A percentile compares a stretch with the other conserved stretches of the same genome.
phyloP scores from a whole-genome alignment of 2,888 invertebrate species.

The Zygaena filipendulae region DNA sequence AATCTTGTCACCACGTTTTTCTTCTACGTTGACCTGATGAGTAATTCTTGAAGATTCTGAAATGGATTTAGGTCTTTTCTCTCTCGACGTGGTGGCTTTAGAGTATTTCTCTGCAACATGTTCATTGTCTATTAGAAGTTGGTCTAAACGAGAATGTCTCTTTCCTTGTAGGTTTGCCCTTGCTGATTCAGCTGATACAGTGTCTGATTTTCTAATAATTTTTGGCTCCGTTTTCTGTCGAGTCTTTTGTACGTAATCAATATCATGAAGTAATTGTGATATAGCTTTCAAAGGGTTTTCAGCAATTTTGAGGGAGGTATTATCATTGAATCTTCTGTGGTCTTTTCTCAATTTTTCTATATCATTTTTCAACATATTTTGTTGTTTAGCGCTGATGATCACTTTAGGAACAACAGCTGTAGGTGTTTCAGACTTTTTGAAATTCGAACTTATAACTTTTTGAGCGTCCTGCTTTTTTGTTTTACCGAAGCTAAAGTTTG shows the following conservation, averaged over 20 bases:
- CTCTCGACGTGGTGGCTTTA: conserved; percentile 11
- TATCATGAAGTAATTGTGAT: conserved; percentile 45
- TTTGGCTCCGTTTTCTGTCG: conserved; percentile 29
- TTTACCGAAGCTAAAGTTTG: conserved; percentile 33
- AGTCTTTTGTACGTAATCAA: conserved; percentile 44
- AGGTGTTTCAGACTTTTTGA: conserved; percentile 16
- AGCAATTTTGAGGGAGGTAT: conserved; percentile 20
- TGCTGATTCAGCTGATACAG: too few relatives aligned
- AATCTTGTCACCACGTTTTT: conserved; percentile 22
- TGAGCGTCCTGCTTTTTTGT: conserved; percentile 13
- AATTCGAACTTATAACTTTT: conserved; percentile 12
- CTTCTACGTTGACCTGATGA: conserved; percentile 20
- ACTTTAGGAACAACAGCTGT: conserved; percentile 36
- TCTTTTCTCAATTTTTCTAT: conserved; percentile 27
- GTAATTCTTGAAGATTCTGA: too few relatives aligned
- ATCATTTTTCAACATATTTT: conserved; percentile 23
- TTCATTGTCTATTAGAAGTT: conserved; percentile 21
- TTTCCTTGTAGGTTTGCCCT: too few relatives aligned
- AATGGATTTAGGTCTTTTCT: too few relatives aligned
- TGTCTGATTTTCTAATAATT: conserved; percentile 26
- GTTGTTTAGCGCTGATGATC: conserved; percentile 35
- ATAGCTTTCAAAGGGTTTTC: conserved; percentile 51
- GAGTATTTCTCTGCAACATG: too few relatives aligned
- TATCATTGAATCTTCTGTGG: conserved; percentile 20
- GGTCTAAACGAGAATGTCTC: conserved; percentile 28